These are phyloP conservation scores for Melipona bicolor DNA, from an alignment of 2,888 invertebrate genomes.

Conservation along the genomic window DNA sequence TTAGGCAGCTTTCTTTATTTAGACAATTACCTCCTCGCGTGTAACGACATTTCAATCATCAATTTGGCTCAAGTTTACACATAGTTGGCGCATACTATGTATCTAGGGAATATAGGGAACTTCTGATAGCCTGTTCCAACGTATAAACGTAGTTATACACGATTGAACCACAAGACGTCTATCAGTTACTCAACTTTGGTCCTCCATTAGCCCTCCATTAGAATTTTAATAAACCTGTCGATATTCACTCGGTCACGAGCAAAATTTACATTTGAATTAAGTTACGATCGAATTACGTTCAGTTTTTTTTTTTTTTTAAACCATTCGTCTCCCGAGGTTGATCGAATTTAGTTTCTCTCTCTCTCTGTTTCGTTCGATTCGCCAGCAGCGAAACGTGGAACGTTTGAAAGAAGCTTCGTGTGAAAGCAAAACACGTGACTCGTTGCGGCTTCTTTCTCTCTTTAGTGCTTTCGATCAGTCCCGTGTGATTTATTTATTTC, in stretches of 20 bases:
- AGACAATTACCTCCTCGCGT: neutral
- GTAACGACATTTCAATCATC: neutral
- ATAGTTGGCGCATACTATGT: neutral
- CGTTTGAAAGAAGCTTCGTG: no score
- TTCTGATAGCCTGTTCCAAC: neutral
- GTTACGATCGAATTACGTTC: no score
- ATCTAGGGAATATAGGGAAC: neutral
- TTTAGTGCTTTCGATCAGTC: no score
- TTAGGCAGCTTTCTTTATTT: neutral
- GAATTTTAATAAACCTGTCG: neutral
- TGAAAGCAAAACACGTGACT: no score
- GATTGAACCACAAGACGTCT: slow-evolving; percentile 17
- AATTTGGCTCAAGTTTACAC: slow-evolving; percentile 2
- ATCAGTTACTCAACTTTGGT: slow-evolving; percentile 5
- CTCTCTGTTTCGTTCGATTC: no score
- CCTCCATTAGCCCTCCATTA: neutral
- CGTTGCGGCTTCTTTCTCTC: no score
- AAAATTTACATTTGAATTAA: neutral
- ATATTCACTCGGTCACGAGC: neutral
- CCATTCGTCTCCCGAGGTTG: neutral
- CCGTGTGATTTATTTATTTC: no score
- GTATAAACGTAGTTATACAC: neutral
- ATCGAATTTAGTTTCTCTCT: no score
- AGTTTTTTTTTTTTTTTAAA: no score
- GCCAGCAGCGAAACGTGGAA: no score